Base-by-base conservation (phyloP, 2,797 vertebrate genomes). In the Pseudomugil gertrudae region DNA sequence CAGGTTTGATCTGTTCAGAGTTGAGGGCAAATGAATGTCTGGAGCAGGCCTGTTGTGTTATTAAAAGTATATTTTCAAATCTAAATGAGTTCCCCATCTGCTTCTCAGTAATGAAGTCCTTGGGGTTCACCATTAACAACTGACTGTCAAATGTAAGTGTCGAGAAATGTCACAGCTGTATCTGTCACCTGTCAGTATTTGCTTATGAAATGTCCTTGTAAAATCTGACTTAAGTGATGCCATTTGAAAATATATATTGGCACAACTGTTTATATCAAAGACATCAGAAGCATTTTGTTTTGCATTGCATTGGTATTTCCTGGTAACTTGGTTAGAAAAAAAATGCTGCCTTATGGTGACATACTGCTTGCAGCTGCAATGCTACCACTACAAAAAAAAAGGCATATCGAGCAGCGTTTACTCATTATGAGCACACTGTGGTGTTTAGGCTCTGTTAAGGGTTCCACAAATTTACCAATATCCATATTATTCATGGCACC, bases 51-150 rank as follows among this genome's bases (percentile, higher is more conserved):
- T 23, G 45, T 52, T 52, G 21, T 47, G 47, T 53, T 15, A 19
- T 15, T 40, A 40, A 40, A 3, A 6, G 15, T 72, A 48, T 63
- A 13, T 74, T 60, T 72, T 75, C 78, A 61, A 66, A 69, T 58
- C 57, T 55, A 59, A 52, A 72, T 59, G 56, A 79, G 72, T 65
- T 56, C 60, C 70, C 62, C 64, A 56, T 74, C 65, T 76, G 50
- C 29, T 75, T 75, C 79, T 23, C 21, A 24, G 33, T 35, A 23
- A 3, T 35, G 51, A 64, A 51, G 33, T 72, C 63, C 47, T 14
- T 27, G 27, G 43, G 47, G 9, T 55, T 59, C 9, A 57, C 11
- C 23, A 13, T 50, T 23, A 50, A 50, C 23, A 50, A 11, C 11
- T 1, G 3, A 45, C n/a, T 9, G 21, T 24, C 47, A 50, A 13